Evolutionary conservation across 2,113 vertebrate genomes (phyloP).

Genomic region (Orycteropus afer): DNA sequence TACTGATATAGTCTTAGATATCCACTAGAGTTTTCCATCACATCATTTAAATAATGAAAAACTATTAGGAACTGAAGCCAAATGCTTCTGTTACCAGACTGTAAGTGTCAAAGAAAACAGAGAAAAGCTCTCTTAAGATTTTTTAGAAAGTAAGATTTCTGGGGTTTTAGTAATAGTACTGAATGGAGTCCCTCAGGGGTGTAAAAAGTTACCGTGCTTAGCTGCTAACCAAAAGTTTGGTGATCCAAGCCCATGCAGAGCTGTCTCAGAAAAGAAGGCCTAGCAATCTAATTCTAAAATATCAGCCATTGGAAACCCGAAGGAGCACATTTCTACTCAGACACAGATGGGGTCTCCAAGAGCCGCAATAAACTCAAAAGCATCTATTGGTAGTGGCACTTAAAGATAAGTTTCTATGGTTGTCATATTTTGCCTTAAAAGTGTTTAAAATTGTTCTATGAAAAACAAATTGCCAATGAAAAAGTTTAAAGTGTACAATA

Average conservation of each 20-base stretch:
- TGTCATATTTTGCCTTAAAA: not conserved
- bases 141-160: not conserved
- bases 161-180: not conserved
- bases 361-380: not conserved
- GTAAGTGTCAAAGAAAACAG: not conserved
- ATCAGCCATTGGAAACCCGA: not conserved
- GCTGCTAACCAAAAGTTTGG: not conserved
- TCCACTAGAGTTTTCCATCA: slow-evolving; percentile 54
- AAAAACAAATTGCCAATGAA: not conserved
- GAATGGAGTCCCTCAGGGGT: too few species aligned
- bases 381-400: not conserved
- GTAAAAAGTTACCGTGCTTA: too few species aligned
- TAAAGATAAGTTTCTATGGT: not conserved
- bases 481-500: not conserved
- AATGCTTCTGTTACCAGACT: slow-evolving; percentile 6
- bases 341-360: not conserved
- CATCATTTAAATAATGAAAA: slow-evolving; percentile 73
- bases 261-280: not conserved
- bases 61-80: not conserved
- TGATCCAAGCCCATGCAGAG: too few species aligned
- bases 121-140: not conserved
- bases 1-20: slow-evolving; percentile 40
- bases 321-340: not conserved
- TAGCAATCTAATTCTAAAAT: not conserved
- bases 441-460: not conserved